A percentile compares a stretch with the other conserved stretches of the same genome.
These are phyloP conservation scores for Lophochroa leadbeateri DNA, from an alignment of 2,113 vertebrate species.

Conservation along the genomic window DNA sequence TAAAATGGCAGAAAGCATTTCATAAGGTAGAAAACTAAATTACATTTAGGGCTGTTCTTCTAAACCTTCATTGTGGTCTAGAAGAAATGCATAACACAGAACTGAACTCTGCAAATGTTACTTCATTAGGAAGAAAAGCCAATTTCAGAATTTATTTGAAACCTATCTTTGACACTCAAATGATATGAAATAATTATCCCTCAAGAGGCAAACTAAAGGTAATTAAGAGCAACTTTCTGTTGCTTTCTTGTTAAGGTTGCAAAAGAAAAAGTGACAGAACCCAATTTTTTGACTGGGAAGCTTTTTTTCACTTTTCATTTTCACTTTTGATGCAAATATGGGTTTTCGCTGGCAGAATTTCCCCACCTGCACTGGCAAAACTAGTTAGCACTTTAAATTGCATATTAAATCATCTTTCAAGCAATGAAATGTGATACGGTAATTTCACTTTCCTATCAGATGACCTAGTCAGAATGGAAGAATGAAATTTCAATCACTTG, in stretches of 20 bases:
- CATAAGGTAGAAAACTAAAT: not conserved
- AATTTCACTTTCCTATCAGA: not conserved
- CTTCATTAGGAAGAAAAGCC: not conserved
- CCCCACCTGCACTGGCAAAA: not conserved
- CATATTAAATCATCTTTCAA: not conserved
- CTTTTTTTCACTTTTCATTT: not conserved
- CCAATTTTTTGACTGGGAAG: not conserved
- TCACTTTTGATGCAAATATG: not conserved
- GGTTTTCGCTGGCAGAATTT: not conserved
- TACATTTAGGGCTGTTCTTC: not conserved
- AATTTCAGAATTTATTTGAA: not conserved
- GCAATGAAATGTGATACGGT: not conserved
- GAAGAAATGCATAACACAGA: not conserved
- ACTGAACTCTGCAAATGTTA: constrained; percentile 7
- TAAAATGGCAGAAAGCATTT: not conserved
- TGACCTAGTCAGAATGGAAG: not conserved
- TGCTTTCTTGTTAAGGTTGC: not conserved
- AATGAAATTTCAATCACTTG: not conserved
- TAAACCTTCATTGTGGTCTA: not conserved
- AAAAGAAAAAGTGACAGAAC: not conserved
- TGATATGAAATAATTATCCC: not conserved
- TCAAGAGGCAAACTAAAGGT: not conserved
- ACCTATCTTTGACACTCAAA: not conserved
- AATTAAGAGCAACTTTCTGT: not conserved
- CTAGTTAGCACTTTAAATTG: not conserved